Evolutionary conservation across 2,888 invertebrate genomes (phyloP), one percentile per base, ranked within the genome.

Genomic region (Stegana nigrithorax): DNA sequence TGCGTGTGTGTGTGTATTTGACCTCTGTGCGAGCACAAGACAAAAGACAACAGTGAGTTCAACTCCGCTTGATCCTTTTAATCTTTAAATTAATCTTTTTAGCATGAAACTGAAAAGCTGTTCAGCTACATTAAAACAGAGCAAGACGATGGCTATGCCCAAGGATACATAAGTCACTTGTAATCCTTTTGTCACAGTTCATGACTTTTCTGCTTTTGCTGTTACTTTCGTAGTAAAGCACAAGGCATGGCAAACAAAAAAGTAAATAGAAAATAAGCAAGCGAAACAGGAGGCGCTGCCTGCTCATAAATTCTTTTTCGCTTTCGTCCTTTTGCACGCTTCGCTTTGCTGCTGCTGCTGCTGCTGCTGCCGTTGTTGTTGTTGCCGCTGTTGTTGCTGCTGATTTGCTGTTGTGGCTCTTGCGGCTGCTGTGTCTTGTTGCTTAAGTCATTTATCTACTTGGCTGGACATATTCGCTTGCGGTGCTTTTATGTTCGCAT

Each of bases 121-220:
- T 17, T 29, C 19, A 26, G 17, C 10, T 58, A 26, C 10, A 12
- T 14, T 36, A 27, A 14, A 44, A 51, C n/a, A 32, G 26, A 3
- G 6, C 17, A 14, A 14, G 12, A 12, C 8, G 10, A 6, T 12
- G 39, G n/a, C 14, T 23, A n/a, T 21, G 47, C 47, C 47, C 53
- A 36, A 55, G 53, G 32, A 59, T 29, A 47, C 44, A 64, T 58
- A 66, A 67, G 75, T 71, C 73, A 75, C 78, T 73, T 66, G 80
- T 79, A 75, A 75, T 78, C 75, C 75, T 68, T 78, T 75, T 79
- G 75, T 72, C 80, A 80, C 80, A 73, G 69, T 63, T 68, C 73
- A 70, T 73, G 80, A 79, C 78, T 79, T 63, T 66, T 60, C 75
- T 69, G 68, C 67, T 72, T 77, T 68, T n/a, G n/a, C n/a, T n/a